A percentile compares a stretch with the other conserved stretches of the same genome.
Evolutionary conservation across 2,797 vertebrate species (phyloP).

Genomic region (Diglossa cyanea): DNA sequence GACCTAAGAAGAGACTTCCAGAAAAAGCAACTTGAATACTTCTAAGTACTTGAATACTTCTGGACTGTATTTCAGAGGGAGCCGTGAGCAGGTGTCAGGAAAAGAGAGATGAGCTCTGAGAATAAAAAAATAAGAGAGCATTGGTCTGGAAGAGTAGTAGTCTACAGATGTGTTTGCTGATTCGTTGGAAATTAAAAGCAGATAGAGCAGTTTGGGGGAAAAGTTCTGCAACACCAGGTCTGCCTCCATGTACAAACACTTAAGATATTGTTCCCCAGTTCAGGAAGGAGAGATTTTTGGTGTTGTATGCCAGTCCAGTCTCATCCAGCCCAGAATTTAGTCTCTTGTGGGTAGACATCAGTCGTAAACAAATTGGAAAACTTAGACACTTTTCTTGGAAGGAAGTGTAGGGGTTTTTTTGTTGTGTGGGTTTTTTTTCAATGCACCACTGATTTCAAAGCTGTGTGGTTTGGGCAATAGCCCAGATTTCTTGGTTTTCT

Average conservation of each 20-base stretch:
- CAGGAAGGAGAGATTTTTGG: constrained; percentile 24
- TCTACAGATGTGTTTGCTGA: constrained; percentile 4
- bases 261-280: neutral
- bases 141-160: neutral
- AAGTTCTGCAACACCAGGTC: neutral
- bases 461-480: constrained; percentile 58
- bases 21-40: neutral
- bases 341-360: constrained; percentile 65
- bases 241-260: constrained; percentile 20
- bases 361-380: constrained; percentile 60
- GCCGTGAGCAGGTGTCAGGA: constrained; percentile 47
- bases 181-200: constrained; percentile 60
- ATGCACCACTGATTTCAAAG: constrained; percentile 57
- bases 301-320: neutral
- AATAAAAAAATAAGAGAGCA: neutral
- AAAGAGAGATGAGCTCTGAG: constrained; percentile 38
- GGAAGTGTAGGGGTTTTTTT: neutral
- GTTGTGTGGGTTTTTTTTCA: neutral
- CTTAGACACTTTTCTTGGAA: constrained; percentile 53
- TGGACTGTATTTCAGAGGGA: constrained; percentile 15
- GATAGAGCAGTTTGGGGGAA: neutral
- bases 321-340: constrained; percentile 21
- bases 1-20: neutral
- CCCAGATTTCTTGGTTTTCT: constrained; percentile 53
- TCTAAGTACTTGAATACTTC: neutral